phyloP scores from a whole-genome alignment of 2,888 invertebrate genomes.

The Anarsia innoxiella region DNA sequence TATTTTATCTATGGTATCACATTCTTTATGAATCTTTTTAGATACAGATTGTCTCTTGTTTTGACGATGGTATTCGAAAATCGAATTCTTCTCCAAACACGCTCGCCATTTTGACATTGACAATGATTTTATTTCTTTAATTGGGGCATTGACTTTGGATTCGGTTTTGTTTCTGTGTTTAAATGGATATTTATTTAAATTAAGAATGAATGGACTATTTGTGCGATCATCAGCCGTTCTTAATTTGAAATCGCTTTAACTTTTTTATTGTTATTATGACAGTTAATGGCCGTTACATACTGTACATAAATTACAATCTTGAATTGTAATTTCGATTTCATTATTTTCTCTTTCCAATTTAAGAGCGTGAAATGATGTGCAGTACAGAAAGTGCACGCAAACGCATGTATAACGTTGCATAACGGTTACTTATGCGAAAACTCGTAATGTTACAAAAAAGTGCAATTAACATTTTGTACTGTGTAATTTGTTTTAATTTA shows the following conservation, averaged over 20 bases:
- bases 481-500: slow-evolving; percentile 4
- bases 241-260: no score
- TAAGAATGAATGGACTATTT: no score
- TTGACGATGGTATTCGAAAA: slow-evolving; percentile 7
- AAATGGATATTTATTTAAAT: no score
- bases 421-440: slow-evolving; percentile 7
- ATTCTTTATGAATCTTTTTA: neutral
- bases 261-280: slow-evolving; percentile 1
- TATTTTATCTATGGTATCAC: slow-evolving; percentile 3
- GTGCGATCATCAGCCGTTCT: no score
- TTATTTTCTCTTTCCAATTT: slow-evolving; percentile 48
- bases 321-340: slow-evolving; percentile 21
- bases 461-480: no score
- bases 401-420: slow-evolving; percentile 20
- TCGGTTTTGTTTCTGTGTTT: no score
- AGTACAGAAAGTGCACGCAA: slow-evolving; percentile 35
- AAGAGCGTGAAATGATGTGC: slow-evolving; percentile 29
- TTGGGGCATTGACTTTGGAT: slow-evolving; percentile 8
- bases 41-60: slow-evolving; percentile 4
- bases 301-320: neutral
- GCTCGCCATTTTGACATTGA: slow-evolving; percentile 7
- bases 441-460: slow-evolving; percentile 7
- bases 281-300: slow-evolving; percentile 4
- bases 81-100: slow-evolving; percentile 4
- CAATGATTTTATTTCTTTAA: slow-evolving; percentile 1